Percentiles rank a stretch among this genome's conserved stretches.
Evolutionary conservation across 2,888 invertebrate species (phyloP).

Genomic region (Eristalinus sepulchralis): DNA sequence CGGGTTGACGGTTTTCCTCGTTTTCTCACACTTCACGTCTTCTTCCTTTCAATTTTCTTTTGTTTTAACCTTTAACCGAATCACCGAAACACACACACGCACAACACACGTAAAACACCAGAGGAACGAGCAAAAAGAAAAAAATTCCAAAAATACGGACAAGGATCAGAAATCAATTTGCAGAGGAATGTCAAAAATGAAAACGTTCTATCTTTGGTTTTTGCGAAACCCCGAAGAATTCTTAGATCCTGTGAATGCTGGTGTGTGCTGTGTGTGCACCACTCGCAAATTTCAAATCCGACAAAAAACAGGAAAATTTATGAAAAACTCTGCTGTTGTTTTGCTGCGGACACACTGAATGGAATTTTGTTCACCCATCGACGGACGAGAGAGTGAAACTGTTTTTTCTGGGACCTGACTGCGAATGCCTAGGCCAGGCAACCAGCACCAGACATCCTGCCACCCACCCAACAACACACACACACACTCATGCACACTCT

Average conservation of each 20-base stretch:
- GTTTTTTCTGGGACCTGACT: conserved; percentile 68
- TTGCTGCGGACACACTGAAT: conserved; percentile 64
- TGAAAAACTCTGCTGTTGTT: not conserved
- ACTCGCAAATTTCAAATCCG: conserved; percentile 28
- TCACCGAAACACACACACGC: too few species aligned
- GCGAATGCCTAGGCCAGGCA: conserved; percentile 15
- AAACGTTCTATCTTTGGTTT: not conserved
- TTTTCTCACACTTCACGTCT: not conserved
- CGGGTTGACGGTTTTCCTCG: conserved; percentile 4
- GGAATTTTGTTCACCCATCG: conserved; percentile 59
- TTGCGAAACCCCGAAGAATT: not conserved
- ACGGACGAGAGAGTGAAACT: conserved; percentile 66
- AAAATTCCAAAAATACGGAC: too few species aligned
- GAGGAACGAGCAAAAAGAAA: too few species aligned
- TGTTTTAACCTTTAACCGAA: not conserved
- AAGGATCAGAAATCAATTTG: not conserved
- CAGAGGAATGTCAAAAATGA: not conserved
- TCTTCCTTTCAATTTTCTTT: not conserved
- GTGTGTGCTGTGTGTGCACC: not conserved
- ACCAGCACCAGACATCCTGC: not conserved
- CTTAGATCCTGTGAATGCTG: too few species aligned
- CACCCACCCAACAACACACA: not conserved
- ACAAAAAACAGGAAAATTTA: conserved; percentile 1
- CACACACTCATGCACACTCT: not conserved
- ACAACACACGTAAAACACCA: not conserved